phyloP scores from a whole-genome alignment of 2,888 invertebrate species.

The Rhamnusium bicolor region DNA sequence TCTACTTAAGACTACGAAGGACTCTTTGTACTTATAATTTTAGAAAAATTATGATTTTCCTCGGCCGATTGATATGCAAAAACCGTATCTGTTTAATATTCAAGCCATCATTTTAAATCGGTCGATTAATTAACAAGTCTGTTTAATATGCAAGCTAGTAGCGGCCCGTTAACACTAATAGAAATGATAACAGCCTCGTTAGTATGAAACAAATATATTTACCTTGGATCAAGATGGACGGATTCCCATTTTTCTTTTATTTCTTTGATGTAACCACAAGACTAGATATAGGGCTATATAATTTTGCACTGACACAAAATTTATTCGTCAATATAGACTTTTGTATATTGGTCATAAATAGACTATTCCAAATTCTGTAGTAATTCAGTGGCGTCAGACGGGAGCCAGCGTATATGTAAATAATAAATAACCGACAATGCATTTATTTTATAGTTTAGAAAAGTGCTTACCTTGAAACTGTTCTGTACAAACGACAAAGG shows the following conservation, averaged over 20 bases:
- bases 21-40: slow-evolving; percentile 12
- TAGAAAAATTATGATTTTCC: slow-evolving; percentile 35
- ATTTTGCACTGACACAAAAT: no score
- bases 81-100: slow-evolving; percentile 44
- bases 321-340: no score
- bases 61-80: slow-evolving; percentile 42
- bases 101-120: slow-evolving; percentile 40
- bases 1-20: background rate
- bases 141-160: slow-evolving; percentile 44
- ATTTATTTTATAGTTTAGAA: no score
- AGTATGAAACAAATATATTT: slow-evolving; percentile 24
- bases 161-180: slow-evolving; percentile 50
- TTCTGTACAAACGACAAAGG: no score
- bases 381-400: no score
- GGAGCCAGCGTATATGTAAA: no score
- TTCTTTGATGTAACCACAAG: no score
- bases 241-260: background rate
- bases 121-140: slow-evolving; percentile 46
- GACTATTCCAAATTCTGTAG: no score
- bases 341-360: no score
- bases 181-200: slow-evolving; percentile 47
- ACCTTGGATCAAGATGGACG: background rate
- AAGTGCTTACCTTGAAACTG: no score
- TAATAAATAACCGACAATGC: no score
- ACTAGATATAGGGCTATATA: no score